These are phyloP conservation scores for Atherinomorus stipes DNA, from an alignment of 2,113 vertebrate species.

Conservation along the genomic window DNA sequence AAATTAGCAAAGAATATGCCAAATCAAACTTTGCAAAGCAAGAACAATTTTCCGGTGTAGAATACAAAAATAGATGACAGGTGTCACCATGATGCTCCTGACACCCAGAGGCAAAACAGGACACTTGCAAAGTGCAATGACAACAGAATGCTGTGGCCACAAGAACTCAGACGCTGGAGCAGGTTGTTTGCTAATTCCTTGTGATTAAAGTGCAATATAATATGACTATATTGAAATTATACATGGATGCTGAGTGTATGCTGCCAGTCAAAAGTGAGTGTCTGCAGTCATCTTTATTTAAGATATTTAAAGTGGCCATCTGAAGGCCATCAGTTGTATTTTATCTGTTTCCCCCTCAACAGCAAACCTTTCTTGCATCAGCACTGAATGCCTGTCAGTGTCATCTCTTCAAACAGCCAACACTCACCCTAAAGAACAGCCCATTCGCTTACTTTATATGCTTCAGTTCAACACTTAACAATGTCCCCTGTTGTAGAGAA, in stretches of 20 bases:
- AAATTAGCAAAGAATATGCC: no score
- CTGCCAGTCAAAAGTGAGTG: background rate
- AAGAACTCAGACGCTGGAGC: background rate
- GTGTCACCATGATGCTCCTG: conserved; percentile 31
- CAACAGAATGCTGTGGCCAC: background rate
- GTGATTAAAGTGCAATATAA: background rate
- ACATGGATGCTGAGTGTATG: background rate
- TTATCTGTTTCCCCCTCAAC: conserved; percentile 5
- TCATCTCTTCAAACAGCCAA: conserved; percentile 31
- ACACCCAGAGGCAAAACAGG: background rate
- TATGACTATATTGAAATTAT: no score
- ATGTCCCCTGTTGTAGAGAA: conserved; percentile 9
- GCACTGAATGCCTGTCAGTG: conserved; percentile 28
- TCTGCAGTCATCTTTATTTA: no score
- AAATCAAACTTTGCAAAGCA: no score
- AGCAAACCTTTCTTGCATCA: background rate
- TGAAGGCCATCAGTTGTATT: conserved; percentile 15
- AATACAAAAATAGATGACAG: conserved; percentile 57
- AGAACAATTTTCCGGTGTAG: conserved; percentile 49
- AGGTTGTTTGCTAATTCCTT: background rate
- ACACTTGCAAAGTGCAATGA: background rate
- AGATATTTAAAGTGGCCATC: background rate
- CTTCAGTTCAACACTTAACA: background rate
- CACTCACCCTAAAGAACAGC: background rate
- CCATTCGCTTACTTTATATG: conserved; percentile 1